Evolutionary conservation across 2,888 invertebrate species (phyloP).

Genomic region (Gibbula magus): DNA sequence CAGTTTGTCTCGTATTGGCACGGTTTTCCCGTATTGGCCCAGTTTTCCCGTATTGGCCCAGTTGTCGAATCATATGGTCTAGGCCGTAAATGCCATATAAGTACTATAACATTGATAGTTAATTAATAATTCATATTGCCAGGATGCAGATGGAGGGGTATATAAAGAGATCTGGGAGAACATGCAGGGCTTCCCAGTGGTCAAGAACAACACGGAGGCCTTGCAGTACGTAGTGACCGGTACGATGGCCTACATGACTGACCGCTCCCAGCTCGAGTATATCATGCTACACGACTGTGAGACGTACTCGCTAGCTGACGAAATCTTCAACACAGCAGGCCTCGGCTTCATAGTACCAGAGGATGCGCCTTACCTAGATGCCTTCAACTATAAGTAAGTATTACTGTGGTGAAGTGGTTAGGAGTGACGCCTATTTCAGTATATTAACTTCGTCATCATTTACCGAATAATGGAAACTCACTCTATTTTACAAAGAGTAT

Average conservation of each 20-base stretch:
- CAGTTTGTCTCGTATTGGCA: too few relatives aligned
- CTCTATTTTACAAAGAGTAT: neutral
- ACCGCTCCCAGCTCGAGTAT: constrained; percentile 45
- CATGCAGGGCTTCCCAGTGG: constrained; percentile 42
- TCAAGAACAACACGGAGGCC: constrained; percentile 45
- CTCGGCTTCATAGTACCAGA: constrained; percentile 48
- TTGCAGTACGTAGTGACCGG: constrained; percentile 34
- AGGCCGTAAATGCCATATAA: too few relatives aligned
- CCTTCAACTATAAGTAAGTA: constrained; percentile 49
- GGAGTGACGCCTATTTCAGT: neutral
- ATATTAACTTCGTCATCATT: neutral
- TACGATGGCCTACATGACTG: constrained; percentile 48
- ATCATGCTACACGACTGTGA: constrained; percentile 40
- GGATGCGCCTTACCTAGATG: constrained; percentile 43
- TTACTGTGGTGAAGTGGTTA: neutral
- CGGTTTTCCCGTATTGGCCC: too few relatives aligned
- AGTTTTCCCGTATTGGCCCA: too few relatives aligned
- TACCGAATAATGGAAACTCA: too few relatives aligned
- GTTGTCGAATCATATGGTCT: too few relatives aligned
- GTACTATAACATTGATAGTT: too few relatives aligned
- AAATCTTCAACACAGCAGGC: constrained; percentile 48
- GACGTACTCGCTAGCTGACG: constrained; percentile 41
- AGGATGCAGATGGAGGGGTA: constrained; percentile 47
- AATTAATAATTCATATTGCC: too few relatives aligned
- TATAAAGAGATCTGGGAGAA: constrained; percentile 44